Evolutionary conservation across 2,113 vertebrate genomes (phyloP).

Genomic region (Mastomys natalensis): DNA sequence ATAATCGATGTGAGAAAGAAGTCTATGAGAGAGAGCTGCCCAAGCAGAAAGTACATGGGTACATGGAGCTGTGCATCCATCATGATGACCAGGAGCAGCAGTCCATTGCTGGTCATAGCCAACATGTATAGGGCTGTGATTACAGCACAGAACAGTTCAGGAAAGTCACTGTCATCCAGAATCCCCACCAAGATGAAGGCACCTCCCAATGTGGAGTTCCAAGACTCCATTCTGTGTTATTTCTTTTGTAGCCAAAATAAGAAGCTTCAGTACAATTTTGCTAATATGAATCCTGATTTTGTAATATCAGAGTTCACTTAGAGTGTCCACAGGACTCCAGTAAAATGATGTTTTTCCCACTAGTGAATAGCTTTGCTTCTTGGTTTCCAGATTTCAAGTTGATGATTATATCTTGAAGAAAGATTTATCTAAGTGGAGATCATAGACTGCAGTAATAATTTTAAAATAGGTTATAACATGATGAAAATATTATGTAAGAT

Average conservation of each 20-base stretch:
- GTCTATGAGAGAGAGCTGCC: conserved; percentile 75
- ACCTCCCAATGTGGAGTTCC: conserved; percentile 60
- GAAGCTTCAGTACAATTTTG: not conserved
- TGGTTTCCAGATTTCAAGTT: not conserved
- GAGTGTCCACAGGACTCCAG: not conserved
- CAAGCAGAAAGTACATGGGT: conserved; percentile 73
- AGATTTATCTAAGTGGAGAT: not conserved
- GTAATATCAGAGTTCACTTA: not conserved
- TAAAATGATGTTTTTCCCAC: not conserved
- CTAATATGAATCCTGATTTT: not conserved
- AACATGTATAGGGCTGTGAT: conserved; percentile 50
- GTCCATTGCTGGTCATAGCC: conserved; percentile 68
- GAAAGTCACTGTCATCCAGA: conserved; percentile 52
- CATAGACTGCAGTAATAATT: not conserved
- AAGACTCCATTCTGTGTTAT: conserved; percentile 29
- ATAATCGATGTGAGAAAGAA: conserved; percentile 70
- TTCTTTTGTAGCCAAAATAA: not conserved
- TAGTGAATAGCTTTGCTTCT: not conserved
- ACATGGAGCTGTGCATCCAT: not conserved
- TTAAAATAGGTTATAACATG: not conserved
- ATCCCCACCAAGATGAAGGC: conserved; percentile 72
- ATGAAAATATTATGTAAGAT: not conserved
- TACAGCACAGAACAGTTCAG: conserved; percentile 61
- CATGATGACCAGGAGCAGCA: conserved; percentile 67
- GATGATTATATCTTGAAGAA: not conserved